These are phyloP conservation scores for Dendrolimus pini DNA, from an alignment of 2,888 invertebrate genomes.

Conservation along the genomic window DNA sequence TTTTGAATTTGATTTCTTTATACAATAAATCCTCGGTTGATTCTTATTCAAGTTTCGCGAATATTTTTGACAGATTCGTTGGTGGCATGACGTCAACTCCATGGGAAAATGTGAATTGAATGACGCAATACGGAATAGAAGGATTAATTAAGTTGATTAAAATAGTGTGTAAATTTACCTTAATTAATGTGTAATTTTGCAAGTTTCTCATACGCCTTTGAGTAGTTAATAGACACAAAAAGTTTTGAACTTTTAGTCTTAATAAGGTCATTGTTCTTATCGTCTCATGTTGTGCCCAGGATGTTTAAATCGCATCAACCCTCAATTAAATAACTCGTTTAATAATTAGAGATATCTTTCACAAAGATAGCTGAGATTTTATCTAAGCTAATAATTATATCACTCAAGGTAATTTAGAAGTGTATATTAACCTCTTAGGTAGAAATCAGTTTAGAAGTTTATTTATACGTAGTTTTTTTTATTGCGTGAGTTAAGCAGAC, in stretches of 20 bases:
- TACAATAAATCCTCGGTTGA: conserved; percentile 10
- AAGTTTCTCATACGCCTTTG: background rate
- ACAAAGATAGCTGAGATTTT: no score
- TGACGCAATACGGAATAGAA: background rate
- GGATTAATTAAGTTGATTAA: background rate
- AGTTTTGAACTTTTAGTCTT: background rate
- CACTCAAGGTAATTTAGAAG: no score
- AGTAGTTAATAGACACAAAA: background rate
- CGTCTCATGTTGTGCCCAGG: background rate
- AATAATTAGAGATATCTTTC: no score
- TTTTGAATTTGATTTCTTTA: conserved; percentile 25
- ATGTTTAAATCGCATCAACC: no score
- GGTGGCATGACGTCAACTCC: background rate
- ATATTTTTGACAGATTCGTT: conserved; percentile 11
- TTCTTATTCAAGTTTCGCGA: conserved; percentile 10
- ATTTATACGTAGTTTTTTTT: no score
- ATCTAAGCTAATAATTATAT: no score
- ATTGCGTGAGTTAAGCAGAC: no score
- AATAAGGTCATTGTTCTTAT: background rate
- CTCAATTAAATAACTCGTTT: no score
- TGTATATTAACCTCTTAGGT: no score
- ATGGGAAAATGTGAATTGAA: background rate
- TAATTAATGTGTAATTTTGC: background rate
- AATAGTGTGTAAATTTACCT: background rate
- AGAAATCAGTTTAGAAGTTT: no score